Percentiles rank a stretch among this genome's conserved stretches.
Evolutionary conservation across 2,888 invertebrate genomes (phyloP).

Genomic region (Venusia cambrica): DNA sequence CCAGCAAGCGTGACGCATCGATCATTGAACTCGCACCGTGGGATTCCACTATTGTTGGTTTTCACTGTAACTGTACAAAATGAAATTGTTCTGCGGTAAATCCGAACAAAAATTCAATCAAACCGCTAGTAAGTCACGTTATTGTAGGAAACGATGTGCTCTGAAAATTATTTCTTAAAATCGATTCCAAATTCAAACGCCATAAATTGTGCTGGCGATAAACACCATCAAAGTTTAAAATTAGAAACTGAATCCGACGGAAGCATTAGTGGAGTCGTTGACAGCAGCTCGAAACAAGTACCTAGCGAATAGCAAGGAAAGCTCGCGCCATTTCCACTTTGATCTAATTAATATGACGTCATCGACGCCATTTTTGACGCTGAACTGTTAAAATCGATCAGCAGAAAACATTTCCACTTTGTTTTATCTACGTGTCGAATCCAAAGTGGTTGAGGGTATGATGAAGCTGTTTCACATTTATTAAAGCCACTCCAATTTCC

Average conservation of each 20-base stretch:
- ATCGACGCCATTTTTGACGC: slow-evolving; percentile 49
- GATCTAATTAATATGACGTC: slow-evolving; percentile 73
- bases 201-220: slow-evolving; percentile 54
- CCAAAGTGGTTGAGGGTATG: slow-evolving; percentile 12
- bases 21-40: slow-evolving; percentile 67
- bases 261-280: slow-evolving; percentile 74
- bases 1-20: slow-evolving; percentile 60
- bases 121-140: slow-evolving; percentile 43
- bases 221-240: slow-evolving; percentile 75
- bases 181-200: slow-evolving; percentile 48
- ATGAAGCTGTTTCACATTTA: slow-evolving; percentile 15
- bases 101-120: slow-evolving; percentile 35
- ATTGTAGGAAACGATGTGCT: slow-evolving; percentile 31
- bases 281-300: slow-evolving; percentile 69
- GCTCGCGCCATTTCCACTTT: slow-evolving; percentile 66
- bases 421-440: not conserved
- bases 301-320: slow-evolving; percentile 69
- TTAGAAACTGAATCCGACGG: slow-evolving; percentile 65
- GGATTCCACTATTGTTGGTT: slow-evolving; percentile 64
- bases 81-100: slow-evolving; percentile 54
- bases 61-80: slow-evolving; percentile 62
- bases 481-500: slow-evolving; percentile 17
- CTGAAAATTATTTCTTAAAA: slow-evolving; percentile 27
- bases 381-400: slow-evolving; percentile 38
- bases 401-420: slow-evolving; percentile 12